These are phyloP conservation scores for Caenorhabditis becei DNA, from an alignment of 2,888 invertebrate species.

Conservation along the genomic window DNA sequence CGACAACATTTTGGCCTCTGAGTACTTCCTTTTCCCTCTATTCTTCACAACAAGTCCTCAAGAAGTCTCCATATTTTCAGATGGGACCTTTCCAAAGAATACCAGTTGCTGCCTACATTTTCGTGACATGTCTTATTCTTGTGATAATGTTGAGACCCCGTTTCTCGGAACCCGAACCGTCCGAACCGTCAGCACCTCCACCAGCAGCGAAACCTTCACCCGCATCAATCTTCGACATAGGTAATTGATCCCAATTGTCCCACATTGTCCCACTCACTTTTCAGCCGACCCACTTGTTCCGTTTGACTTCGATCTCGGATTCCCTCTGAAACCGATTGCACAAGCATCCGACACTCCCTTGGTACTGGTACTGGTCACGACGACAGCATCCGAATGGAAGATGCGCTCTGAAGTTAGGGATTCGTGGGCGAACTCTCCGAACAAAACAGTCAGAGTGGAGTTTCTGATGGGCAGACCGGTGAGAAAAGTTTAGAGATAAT, in stretches of 20 bases:
- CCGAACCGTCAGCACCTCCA: not conserved
- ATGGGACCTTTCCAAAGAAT: not conserved
- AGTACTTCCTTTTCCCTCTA: no score
- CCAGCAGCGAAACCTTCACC: not conserved
- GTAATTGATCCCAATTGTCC: slow-evolving; percentile 6
- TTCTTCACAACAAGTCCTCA: not conserved
- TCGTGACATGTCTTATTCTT: not conserved
- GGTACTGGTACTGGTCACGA: slow-evolving; percentile 53
- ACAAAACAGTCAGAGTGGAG: slow-evolving; percentile 52
- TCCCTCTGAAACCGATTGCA: slow-evolving; percentile 24
- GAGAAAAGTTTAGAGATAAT: not conserved
- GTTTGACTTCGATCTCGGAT: slow-evolving; percentile 40
- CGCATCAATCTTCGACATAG: slow-evolving; percentile 21
- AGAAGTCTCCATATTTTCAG: slow-evolving; percentile 17
- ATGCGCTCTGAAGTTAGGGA: slow-evolving; percentile 56
- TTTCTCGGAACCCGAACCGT: not conserved
- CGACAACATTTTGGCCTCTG: no score
- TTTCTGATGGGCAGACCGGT: slow-evolving; percentile 66
- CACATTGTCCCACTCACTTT: not conserved
- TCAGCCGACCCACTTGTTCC: slow-evolving; percentile 45
- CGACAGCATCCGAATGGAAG: slow-evolving; percentile 43
- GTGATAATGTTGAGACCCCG: not conserved
- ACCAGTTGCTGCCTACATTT: not conserved
- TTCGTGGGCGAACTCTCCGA: slow-evolving; percentile 63
- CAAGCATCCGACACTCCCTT: slow-evolving; percentile 10